Percentiles rank a stretch among this genome's conserved stretches.
Evolutionary conservation across 2,888 invertebrate genomes (phyloP).

Genomic region (Cephus nigrinus): DNA sequence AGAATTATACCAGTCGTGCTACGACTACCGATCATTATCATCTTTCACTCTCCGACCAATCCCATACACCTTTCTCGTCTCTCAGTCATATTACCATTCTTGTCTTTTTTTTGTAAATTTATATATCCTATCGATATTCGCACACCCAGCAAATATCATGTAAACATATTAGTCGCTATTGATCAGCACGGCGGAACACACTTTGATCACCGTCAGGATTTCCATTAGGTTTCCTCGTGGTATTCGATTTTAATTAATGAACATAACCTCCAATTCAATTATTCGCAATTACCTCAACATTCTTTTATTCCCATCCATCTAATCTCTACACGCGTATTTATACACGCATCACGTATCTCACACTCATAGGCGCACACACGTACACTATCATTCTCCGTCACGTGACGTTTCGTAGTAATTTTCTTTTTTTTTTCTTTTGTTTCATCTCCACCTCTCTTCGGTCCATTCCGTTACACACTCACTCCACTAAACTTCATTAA

Average conservation of each 20-base stretch:
- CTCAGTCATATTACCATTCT: not conserved
- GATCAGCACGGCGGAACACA: not conserved
- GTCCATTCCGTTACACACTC: conserved; percentile 37
- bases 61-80: not conserved
- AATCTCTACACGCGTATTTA: not conserved
- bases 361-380: not conserved
- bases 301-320: not conserved
- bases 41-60: not conserved
- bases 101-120: not conserved
- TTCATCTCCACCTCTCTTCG: conserved; percentile 4
- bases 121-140: not conserved
- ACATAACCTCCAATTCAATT: not conserved
- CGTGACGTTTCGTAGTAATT: conserved; percentile 15
- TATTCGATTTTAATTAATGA: not conserved
- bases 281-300: not conserved
- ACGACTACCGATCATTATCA: conserved; percentile 15
- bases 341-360: not conserved
- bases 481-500: conserved; percentile 50
- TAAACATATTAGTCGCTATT: not conserved
- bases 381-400: not conserved
- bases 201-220: not conserved
- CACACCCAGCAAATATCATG: not conserved
- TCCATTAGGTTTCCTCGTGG: not conserved
- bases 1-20: not conserved
- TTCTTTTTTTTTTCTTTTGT: not conserved